Base-by-base conservation (phyloP, 2,113 vertebrate genomes). In the Prochilodus magdalenae region DNA sequence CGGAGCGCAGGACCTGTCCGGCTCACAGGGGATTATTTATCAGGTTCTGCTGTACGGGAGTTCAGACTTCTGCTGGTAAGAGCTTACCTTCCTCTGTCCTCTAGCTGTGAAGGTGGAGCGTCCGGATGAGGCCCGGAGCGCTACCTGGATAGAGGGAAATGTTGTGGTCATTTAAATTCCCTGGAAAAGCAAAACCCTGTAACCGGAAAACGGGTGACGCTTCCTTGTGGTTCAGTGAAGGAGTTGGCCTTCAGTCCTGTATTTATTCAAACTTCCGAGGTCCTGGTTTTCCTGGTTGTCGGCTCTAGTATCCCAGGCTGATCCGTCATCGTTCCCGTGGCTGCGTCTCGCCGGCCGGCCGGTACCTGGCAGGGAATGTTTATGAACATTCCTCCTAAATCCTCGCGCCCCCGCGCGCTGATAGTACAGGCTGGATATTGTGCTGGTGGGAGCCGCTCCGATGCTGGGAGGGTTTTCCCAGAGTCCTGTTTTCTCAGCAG, bases 1-100 rank as follows among this genome's bases (percentile, higher is more conserved):
- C 81, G 78, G 60, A 84, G 87, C 87, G 84, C 85, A 80, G 75
- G 80, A 79, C 83, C 60, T 51, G n/a, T 85, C 80, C 72, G 85
- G 74, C 79, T 83, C 85, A 75, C 26, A 75, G 66, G 81, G 82
- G 87, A 87, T 77, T 89, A 86, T 53, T 86, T 20, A 36, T 36
- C 7, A 4, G 7, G 16, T 53, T 78, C 73, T 82, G 60, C 26
- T 51, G 33, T 11, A 5, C 8, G 8, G 40, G 40, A 5, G 8
- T 44, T 10, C 51, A 14, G 69, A 27, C 53, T 22, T 57, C 51
- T 27, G 33, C 40, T 49, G 77, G 62, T 80, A 67, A 83, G 74
- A 26, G 36, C 60, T 59, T 2, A 16, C 26, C 26, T 71, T 27
- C 67, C 15, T 67, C 20, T 27, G 20, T 14, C 26, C 62, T 13